Evolutionary conservation across 2,113 vertebrate genomes (phyloP), one percentile per base, ranked within the genome.

Genomic region (Myrmecophaga tridactyla): DNA sequence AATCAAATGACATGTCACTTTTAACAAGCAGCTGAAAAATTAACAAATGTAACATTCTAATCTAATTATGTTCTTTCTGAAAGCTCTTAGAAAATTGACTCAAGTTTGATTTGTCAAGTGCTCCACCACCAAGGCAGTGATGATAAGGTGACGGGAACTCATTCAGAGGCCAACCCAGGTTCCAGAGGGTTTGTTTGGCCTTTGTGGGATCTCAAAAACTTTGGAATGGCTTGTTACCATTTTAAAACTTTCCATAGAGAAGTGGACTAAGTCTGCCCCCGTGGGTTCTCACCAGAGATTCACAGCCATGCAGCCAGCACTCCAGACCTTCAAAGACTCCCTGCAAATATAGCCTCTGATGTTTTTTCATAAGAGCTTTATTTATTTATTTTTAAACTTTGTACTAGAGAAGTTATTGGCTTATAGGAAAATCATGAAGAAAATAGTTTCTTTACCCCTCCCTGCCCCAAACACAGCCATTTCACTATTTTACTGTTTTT

Each of bases 21-120:
- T 97, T 78, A 0, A 96, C 94, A 96, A 97, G 97, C 98, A 97
- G 96, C 97, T 96, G 96, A 97, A 96, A 96, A 98, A 98, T 98
- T 98, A 98, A 96, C 97, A 98, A 98, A 97, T 97, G 96, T 96
- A 94, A 97, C 89, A 31, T 95, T 97, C 98, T 98, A 98, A 98
- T 98, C 97, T 97, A 98, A 98, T 98, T 98, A 98, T 90, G 76
- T 96, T 97, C 97, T 96, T 97, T 96, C 21, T 15, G 87, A 95
- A 97, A 86, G 78, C 81, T 82, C 89, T 78, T 56, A 88, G 93
- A 65, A 92, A 77, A 67, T 48, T 36, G 85, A 92, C 81, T 92
- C n/a, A 0, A 18, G 76, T 92, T 21, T 78, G 85, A 72, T 75
- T 31, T 81, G 85, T 51, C 48, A 3, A 67, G 36, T 2, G n/a